Base-by-base conservation (phyloP, 1,140 invertebrate species). In the Drosophila persimilis region DNA sequence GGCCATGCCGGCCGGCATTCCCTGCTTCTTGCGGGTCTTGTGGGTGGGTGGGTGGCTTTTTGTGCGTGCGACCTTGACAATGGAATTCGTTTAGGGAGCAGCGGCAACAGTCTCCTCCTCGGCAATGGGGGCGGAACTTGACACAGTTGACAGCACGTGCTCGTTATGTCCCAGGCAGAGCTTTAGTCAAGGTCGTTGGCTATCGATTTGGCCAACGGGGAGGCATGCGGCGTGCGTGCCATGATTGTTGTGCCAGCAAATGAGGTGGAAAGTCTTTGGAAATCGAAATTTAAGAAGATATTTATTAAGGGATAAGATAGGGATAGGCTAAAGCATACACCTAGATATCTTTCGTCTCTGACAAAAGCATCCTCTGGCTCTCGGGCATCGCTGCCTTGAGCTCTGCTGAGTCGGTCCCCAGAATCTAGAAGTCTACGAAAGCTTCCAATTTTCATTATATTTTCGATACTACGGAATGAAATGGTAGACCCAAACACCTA, bases 141-240 rank as follows among this genome's bases (percentile, higher is more conserved):
- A 88, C 83, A 86, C 83, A 86, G 81, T 86, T 78, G 83, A 70
- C 62, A 74, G 74, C 83, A 88, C 83, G 83, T 86, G 83, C 81
- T 86, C 73, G 74, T 86, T 80, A 71, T 54, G 73, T 31, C 0
- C 8, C 31, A 31, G 31, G 31, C 31, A 31, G 31, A 29, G 8
- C 17, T 7, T 39, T 56, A 17, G 69, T 69, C 81, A 86, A 86
- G 83, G 83, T 54, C 83, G 51, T 57, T 51, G 52, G 20, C 20
- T 86, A 86, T 86, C 61, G 83, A 86, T 86, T 86, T 54, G 67
- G 54, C 64, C 26, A 69, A 69, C 65, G 50, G 11, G 35, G n/a
- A 57, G 50, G 24, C 4, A 24, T 24, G 24, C 4, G 24, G 24
- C 5, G 24, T 26, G 24, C 24, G 26, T 35, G 31, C 53, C 51